Percentiles rank a stretch among this genome's conserved stretches.
These are phyloP conservation scores for Sebastes nivosus DNA, from an alignment of 2,797 vertebrate genomes.

Conservation along the genomic window DNA sequence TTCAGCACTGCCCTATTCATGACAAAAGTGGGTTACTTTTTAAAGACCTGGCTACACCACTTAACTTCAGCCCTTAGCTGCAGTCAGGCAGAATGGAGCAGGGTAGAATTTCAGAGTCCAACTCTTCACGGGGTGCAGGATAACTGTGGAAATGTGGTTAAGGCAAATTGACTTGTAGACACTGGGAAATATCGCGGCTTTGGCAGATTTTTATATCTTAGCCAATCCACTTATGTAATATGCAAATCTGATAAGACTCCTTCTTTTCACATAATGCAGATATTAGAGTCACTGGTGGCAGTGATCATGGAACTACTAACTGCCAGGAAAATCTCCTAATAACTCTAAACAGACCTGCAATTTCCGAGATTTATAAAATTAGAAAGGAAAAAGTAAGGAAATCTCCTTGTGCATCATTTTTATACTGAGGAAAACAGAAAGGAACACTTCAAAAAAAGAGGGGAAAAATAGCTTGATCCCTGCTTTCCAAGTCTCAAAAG, in stretches of 20 bases:
- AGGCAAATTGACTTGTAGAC: conserved; percentile 38
- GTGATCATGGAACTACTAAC: conserved; percentile 63
- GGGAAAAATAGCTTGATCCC: conserved; percentile 13
- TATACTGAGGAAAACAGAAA: conserved; percentile 57
- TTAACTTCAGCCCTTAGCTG: conserved; percentile 53
- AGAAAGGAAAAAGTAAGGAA: conserved; percentile 59
- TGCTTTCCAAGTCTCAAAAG: conserved; percentile 38
- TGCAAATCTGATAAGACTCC: conserved; percentile 67
- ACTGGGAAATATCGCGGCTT: conserved; percentile 45
- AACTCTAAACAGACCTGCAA: conserved; percentile 57
- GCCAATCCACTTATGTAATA: conserved; percentile 70
- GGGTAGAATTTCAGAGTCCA: conserved; percentile 55
- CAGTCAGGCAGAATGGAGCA: conserved; percentile 40
- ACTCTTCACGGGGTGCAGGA: conserved; percentile 43
- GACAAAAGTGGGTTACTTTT: conserved; percentile 62
- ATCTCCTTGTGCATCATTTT: conserved; percentile 56
- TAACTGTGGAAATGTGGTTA: conserved; percentile 64
- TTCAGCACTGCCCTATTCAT: not conserved
- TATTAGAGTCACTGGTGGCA: conserved; percentile 54
- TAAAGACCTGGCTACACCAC: conserved; percentile 52
- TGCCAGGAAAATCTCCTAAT: conserved; percentile 76
- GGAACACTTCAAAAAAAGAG: conserved; percentile 22
- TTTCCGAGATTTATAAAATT: conserved; percentile 67
- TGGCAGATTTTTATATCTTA: conserved; percentile 40
- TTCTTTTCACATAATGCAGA: conserved; percentile 51